phyloP scores from a whole-genome alignment of 2,113 vertebrate genomes.

The Sceloporus tristichus region DNA sequence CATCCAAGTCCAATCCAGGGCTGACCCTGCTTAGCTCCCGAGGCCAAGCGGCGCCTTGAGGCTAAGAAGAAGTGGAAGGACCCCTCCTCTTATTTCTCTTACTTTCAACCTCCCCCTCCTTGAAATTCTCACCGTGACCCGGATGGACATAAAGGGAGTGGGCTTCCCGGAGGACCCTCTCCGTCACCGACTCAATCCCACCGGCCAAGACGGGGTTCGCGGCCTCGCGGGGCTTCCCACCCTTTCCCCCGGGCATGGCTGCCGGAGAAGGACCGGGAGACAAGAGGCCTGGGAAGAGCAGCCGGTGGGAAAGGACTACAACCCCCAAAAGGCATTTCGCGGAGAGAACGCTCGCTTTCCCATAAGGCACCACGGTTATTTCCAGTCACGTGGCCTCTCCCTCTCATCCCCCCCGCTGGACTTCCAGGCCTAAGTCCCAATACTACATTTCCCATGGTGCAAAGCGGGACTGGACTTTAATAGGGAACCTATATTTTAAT shows the following conservation, averaged over 20 bases:
- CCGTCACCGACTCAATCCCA: conserved; percentile 1
- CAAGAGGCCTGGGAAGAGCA: not conserved
- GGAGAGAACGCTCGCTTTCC: not conserved
- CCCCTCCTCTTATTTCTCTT: no score
- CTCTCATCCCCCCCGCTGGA: no score
- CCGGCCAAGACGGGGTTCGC: not conserved
- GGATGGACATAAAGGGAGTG: conserved; percentile 30
- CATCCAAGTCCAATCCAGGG: no score
- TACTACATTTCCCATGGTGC: conserved; percentile 14
- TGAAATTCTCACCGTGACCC: conserved; percentile 17
- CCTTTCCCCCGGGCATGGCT: not conserved
- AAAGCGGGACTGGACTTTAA: not conserved
- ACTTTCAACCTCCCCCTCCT: not conserved
- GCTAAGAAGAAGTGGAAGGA: not conserved
- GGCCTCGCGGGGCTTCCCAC: not conserved
- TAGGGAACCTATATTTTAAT: no score
- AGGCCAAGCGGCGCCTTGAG: no score
- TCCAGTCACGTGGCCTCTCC: not conserved
- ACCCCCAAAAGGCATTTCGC: not conserved
- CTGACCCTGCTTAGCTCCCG: no score
- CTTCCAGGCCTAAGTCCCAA: fast-evolving
- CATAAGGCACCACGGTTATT: not conserved
- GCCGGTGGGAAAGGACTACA: not conserved
- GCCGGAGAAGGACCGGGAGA: not conserved
- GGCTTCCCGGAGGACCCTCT: conserved; percentile 20